A percentile compares a stretch with the other conserved stretches of the same genome.
Conservation (phyloP, 1,140 invertebrate species). For the Drosophila triauraria region DNA sequence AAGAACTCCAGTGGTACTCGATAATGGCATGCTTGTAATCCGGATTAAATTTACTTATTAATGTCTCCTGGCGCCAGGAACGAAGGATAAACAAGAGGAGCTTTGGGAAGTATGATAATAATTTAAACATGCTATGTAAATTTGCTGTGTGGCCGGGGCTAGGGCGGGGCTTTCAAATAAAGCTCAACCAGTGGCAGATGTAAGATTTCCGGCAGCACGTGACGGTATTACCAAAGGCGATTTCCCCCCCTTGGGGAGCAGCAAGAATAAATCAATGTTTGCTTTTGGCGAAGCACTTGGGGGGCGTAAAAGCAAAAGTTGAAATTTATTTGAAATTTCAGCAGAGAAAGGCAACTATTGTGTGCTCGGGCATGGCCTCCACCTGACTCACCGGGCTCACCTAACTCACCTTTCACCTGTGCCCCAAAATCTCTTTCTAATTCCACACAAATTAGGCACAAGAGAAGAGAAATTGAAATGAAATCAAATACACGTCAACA, state of each 20-base stretch:
- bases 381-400: not conserved
- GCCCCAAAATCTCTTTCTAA: slow-evolving; percentile 16
- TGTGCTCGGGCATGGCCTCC: slow-evolving; percentile 7
- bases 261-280: slow-evolving; percentile 59
- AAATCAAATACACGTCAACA: slow-evolving; percentile 43
- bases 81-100: slow-evolving; percentile 4
- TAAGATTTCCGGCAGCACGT: slow-evolving; percentile 42
- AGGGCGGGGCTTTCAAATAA: slow-evolving; percentile 14
- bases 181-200: slow-evolving; percentile 41
- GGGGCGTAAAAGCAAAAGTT: slow-evolving; percentile 11
- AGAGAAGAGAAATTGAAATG: slow-evolving; percentile 39
- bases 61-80: slow-evolving; percentile 23
- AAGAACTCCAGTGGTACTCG: slow-evolving; percentile 2
- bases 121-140: slow-evolving; percentile 48
- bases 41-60: slow-evolving; percentile 47
- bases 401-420: slow-evolving; percentile 26
- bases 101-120: slow-evolving; percentile 20
- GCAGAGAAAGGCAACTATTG: slow-evolving; percentile 21
- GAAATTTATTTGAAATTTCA: slow-evolving; percentile 36
- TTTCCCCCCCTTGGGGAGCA: not conserved
- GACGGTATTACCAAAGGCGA: slow-evolving; percentile 40
- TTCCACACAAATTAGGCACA: slow-evolving; percentile 46
- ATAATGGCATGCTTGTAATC: slow-evolving; percentile 40
- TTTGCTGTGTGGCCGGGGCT: slow-evolving; percentile 21
- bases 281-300: slow-evolving; percentile 10